Percentiles rank a stretch among this genome's conserved stretches.
Evolutionary conservation across 92 coral and sea anemone genomes (phyloP).

Genomic region (Meandrina meandrites): DNA sequence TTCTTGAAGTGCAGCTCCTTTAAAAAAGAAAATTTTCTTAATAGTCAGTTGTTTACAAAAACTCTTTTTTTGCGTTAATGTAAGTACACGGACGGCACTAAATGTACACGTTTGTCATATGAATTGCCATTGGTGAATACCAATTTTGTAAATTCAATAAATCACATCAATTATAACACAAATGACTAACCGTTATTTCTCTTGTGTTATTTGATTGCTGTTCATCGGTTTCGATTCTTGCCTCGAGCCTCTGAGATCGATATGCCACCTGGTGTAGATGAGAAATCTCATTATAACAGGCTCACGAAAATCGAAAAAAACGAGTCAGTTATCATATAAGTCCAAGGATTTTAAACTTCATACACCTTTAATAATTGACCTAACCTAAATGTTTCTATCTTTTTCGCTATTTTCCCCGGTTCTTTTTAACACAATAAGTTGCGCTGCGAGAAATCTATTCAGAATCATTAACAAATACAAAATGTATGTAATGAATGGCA

Average conservation of each 20-base stretch:
- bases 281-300: neutral
- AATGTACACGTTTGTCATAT: too few species aligned
- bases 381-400: too few species aligned
- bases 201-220: slow-evolving; percentile 2
- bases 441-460: too few species aligned
- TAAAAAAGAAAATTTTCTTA: neutral
- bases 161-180: neutral
- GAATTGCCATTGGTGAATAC: too few species aligned
- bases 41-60: neutral
- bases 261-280: neutral
- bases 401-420: too few species aligned
- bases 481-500: too few species aligned
- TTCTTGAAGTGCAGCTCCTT: neutral
- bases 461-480: too few species aligned
- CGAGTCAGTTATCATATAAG: too few species aligned
- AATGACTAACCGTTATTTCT: neutral
- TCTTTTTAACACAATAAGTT: too few species aligned
- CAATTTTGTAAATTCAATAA: too few species aligned
- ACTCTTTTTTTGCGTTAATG: neutral
- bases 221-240: slow-evolving; percentile 20
- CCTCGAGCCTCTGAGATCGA: neutral
- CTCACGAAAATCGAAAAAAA: neutral
- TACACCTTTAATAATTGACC: too few species aligned
- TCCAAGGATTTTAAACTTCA: too few species aligned
- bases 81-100: neutral